Percentiles rank a stretch among this genome's conserved stretches.
Evolutionary conservation across 2,797 vertebrate genomes (phyloP).

Genomic region (Channa striata): DNA sequence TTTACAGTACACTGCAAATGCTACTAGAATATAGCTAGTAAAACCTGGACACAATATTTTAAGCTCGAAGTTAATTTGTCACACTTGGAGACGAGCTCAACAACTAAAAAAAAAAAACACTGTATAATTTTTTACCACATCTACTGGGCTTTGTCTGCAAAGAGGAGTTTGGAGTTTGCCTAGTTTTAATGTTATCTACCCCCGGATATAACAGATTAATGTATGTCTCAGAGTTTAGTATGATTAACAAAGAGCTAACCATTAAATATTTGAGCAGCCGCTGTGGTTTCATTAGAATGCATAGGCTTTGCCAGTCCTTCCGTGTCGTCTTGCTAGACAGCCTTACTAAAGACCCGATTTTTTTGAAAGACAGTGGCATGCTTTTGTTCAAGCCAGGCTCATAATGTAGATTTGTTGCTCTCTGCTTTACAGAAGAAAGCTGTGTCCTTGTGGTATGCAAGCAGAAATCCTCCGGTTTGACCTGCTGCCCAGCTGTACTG

Average conservation of each 20-base stretch:
- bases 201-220: not conserved
- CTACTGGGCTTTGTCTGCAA: not conserved
- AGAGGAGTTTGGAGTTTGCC: not conserved
- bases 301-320: constrained; percentile 3
- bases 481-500: constrained; percentile 47
- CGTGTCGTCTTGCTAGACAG: not conserved
- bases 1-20: too few species aligned
- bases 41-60: too few species aligned
- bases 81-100: not conserved
- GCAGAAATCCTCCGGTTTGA: constrained; percentile 54
- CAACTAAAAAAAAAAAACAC: too few species aligned
- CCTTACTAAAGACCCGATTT: constrained; percentile 9
- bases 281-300: constrained; percentile 18
- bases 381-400: constrained; percentile 8
- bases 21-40: too few species aligned
- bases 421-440: constrained; percentile 40
- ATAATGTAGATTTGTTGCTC: constrained; percentile 19
- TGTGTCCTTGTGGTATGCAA: constrained; percentile 58
- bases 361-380: constrained; percentile 7
- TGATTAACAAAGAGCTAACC: not conserved
- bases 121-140: not conserved
- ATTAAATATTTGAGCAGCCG: not conserved
- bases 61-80: not conserved
- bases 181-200: not conserved
- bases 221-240: not conserved